Conservation (phyloP, 1,140 invertebrate genomes). For the Papilio helenus region DNA sequence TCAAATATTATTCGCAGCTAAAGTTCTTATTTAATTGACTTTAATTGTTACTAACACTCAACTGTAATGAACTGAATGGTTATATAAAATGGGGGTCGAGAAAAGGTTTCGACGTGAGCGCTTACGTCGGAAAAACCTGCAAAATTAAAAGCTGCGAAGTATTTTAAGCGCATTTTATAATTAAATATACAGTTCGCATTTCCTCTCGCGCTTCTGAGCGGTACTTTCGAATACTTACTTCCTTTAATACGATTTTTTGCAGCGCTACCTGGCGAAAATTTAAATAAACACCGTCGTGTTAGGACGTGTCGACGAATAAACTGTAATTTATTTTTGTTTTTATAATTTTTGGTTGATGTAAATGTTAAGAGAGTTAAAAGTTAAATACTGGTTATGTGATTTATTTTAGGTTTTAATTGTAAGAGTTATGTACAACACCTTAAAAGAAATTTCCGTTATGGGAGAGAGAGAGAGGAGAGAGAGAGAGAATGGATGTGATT, state of each 20-base stretch:
- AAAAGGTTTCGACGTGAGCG: slow-evolving; percentile 31
- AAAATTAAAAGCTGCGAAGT: slow-evolving; percentile 41
- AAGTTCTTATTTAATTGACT: slow-evolving; percentile 30
- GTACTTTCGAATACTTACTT: slow-evolving; percentile 32
- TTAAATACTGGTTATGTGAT: background rate
- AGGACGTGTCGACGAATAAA: slow-evolving; percentile 24
- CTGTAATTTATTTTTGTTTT: slow-evolving; percentile 3
- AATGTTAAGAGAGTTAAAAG: background rate
- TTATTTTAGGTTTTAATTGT: no score
- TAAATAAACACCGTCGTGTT: slow-evolving; percentile 41
- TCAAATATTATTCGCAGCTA: background rate
- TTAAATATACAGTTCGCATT: slow-evolving; percentile 49
- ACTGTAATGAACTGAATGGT: slow-evolving; percentile 30
- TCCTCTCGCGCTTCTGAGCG: slow-evolving; percentile 43
- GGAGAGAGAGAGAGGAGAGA: no score
- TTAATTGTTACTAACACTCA: slow-evolving; percentile 32
- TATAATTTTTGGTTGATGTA: background rate
- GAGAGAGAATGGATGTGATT: no score
- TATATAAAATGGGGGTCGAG: slow-evolving; percentile 29
- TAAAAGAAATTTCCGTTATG: background rate
- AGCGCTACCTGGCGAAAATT: slow-evolving; percentile 38
- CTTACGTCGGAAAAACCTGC: slow-evolving; percentile 29
- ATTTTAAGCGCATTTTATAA: slow-evolving; percentile 52
- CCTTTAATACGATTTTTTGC: slow-evolving; percentile 43
- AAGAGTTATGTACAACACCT: background rate